Evolutionary conservation across 2,797 vertebrate species (phyloP).

Genomic region (Anas acuta): DNA sequence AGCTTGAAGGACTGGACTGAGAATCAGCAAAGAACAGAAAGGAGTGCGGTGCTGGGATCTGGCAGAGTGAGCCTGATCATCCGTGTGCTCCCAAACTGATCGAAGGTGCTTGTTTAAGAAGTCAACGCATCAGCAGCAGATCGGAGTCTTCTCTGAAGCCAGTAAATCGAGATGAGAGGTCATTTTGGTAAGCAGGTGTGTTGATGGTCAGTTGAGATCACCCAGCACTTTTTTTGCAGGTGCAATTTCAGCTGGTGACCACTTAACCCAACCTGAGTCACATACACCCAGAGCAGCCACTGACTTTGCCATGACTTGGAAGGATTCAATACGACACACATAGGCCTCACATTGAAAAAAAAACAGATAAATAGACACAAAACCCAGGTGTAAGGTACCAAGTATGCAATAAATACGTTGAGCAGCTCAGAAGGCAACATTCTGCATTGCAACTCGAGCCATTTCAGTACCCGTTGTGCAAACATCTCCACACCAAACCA

Average conservation of each 20-base stretch:
- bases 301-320: neutral
- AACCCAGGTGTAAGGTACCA: neutral
- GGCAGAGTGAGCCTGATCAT: neutral
- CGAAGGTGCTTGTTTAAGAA: neutral
- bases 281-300: neutral
- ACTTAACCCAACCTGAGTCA: neutral
- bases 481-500: neutral
- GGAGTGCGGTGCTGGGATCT: neutral
- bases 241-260: neutral
- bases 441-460: rapidly evolving
- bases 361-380: neutral
- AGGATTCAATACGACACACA: neutral
- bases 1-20: neutral
- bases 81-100: neutral
- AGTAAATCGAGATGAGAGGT: neutral
- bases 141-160: neutral
- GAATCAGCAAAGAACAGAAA: neutral
- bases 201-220: neutral
- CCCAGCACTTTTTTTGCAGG: neutral
- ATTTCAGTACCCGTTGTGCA: neutral
- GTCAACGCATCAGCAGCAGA: neutral
- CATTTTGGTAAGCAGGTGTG: neutral
- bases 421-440: neutral
- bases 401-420: neutral
- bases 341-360: neutral